These are phyloP conservation scores for Diorhabda sublineata DNA, from an alignment of 1,140 invertebrate species.

Conservation along the genomic window DNA sequence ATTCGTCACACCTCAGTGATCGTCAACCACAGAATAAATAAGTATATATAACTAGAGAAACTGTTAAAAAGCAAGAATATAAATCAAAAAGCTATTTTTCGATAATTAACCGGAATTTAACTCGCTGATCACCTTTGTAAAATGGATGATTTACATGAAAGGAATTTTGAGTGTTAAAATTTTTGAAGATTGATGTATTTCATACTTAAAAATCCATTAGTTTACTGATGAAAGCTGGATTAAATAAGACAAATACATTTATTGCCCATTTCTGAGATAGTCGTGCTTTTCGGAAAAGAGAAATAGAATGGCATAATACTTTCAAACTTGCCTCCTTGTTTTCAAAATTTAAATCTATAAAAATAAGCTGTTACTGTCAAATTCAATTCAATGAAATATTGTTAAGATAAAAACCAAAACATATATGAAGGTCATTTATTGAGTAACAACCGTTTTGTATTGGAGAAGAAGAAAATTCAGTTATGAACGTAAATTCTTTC, in stretches of 20 bases:
- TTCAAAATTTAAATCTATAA: too few species aligned
- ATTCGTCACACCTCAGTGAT: background rate
- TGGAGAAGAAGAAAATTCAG: too few species aligned
- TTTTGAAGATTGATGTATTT: constrained; percentile 5
- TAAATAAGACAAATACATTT: constrained; percentile 10
- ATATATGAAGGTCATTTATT: too few species aligned
- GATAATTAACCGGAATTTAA: constrained; percentile 6
- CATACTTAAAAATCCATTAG: constrained; percentile 19
- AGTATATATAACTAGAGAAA: background rate
- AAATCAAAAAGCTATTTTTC: constrained; percentile 6
- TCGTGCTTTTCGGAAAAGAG: too few species aligned
- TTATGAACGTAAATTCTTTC: too few species aligned
- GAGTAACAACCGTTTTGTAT: too few species aligned
- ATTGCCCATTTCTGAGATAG: background rate
- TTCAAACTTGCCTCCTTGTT: too few species aligned
- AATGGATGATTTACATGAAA: constrained; percentile 12
- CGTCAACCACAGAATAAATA: too few species aligned
- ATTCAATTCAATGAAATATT: too few species aligned
- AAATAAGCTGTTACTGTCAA: too few species aligned
- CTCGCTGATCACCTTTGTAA: constrained; percentile 1
- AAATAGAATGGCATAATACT: too few species aligned
- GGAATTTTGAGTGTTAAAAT: constrained; percentile 17
- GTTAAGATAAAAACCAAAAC: too few species aligned
- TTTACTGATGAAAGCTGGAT: background rate
- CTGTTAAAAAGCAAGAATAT: constrained; percentile 4